Conservation (phyloP, 1,140 invertebrate species). For the Sarcophaga bullata region DNA sequence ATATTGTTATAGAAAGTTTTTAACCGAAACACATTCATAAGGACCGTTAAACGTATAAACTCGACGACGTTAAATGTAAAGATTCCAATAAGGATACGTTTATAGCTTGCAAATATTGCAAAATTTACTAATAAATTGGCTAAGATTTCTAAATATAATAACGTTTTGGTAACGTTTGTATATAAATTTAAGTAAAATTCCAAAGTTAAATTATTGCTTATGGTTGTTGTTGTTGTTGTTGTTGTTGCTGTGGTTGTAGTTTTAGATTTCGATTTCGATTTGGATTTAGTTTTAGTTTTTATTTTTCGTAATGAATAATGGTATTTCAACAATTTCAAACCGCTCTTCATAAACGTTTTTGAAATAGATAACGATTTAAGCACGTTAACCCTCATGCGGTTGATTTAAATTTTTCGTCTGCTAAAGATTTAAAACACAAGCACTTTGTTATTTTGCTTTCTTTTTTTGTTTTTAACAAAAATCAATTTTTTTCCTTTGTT, state of each 20-base stretch:
- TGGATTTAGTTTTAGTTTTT: too few species aligned
- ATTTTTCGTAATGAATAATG: neutral
- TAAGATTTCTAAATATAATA: neutral
- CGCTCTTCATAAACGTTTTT: constrained; percentile 30
- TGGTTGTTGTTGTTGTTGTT: constrained; percentile 8
- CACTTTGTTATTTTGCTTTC: too few species aligned
- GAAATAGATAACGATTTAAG: constrained; percentile 12
- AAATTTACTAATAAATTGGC: neutral
- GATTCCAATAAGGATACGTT: neutral
- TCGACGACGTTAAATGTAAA: constrained; percentile 46
- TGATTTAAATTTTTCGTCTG: neutral
- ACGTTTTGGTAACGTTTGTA: neutral
- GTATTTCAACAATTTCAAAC: neutral
- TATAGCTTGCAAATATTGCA: constrained; percentile 1
- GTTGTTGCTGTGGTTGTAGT: too few species aligned
- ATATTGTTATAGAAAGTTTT: constrained; percentile 55
- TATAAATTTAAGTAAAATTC: constrained; percentile 16
- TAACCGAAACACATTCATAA: constrained; percentile 62
- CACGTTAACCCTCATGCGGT: constrained; percentile 37
- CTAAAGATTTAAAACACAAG: neutral
- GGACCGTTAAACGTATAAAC: constrained; percentile 56
- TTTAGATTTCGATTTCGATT: too few species aligned
- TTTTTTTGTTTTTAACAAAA: too few species aligned
- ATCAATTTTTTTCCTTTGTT: too few species aligned
- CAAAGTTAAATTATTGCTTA: constrained; percentile 1